These are phyloP conservation scores for Pseudochirops corinnae DNA, from an alignment of 2,797 vertebrate genomes.

Conservation along the genomic window DNA sequence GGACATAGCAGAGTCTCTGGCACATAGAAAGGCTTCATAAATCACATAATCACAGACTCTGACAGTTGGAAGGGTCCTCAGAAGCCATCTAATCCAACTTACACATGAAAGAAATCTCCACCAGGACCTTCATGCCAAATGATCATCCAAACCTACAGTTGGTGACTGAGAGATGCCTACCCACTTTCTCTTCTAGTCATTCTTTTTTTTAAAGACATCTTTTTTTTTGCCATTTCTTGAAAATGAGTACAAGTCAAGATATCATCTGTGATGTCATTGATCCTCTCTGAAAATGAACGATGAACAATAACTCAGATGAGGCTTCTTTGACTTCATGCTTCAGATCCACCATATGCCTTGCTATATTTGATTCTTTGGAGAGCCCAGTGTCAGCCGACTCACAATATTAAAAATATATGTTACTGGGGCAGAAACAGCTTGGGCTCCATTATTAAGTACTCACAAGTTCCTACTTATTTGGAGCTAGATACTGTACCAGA, in stretches of 20 bases:
- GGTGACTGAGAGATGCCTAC: neutral
- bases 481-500: neutral
- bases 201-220: neutral
- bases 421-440: neutral
- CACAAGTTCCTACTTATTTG: neutral
- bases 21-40: neutral
- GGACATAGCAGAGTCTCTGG: neutral
- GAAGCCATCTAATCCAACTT: no score
- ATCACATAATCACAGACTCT: neutral
- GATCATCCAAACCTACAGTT: neutral
- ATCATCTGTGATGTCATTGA: neutral
- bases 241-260: neutral
- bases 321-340: neutral
- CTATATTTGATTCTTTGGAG: neutral
- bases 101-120: neutral
- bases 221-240: neutral
- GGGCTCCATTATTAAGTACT: neutral
- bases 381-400: neutral
- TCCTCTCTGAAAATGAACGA: neutral
- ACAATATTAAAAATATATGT: neutral
- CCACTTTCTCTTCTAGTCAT: neutral
- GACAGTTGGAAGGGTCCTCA: neutral
- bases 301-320: neutral
- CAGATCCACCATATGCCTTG: neutral
- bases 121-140: neutral